Conservation (phyloP, 2,888 invertebrate genomes). For the Gymnosoma rotundatum region DNA sequence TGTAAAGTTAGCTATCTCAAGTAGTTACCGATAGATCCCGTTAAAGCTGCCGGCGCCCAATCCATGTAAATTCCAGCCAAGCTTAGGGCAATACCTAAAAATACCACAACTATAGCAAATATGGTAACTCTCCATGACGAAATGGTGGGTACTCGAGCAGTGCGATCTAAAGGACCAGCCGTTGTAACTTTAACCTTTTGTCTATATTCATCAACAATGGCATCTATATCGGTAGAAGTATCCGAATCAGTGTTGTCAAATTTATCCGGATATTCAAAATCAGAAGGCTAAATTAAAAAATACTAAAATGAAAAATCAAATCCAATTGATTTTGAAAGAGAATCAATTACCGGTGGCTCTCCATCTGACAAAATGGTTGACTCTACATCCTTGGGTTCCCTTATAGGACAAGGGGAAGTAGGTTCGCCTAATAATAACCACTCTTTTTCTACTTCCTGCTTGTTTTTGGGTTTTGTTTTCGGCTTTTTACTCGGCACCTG, state of each 20-base stretch:
- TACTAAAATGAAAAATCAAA: not conserved
- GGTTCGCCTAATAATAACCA: constrained; percentile 82
- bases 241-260: constrained; percentile 86
- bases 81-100: constrained; percentile 77
- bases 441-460: constrained; percentile 81
- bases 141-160: constrained; percentile 80
- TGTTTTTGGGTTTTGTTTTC: constrained; percentile 76
- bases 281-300: constrained; percentile 75
- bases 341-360: constrained; percentile 77
- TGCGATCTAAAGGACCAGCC: constrained; percentile 81
- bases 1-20: too few relatives aligned
- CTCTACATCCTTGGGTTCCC: constrained; percentile 79
- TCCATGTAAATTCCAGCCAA: constrained; percentile 76
- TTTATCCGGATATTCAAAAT: constrained; percentile 80
- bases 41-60: constrained; percentile 77
- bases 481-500: constrained; percentile 76
- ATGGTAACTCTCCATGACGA: constrained; percentile 81
- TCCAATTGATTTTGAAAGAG: too few relatives aligned
- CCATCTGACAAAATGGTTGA: constrained; percentile 81
- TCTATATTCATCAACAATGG: constrained; percentile 89
- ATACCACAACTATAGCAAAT: constrained; percentile 78
- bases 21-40: constrained; percentile 76
- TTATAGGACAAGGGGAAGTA: constrained; percentile 80
- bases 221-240: constrained; percentile 90
- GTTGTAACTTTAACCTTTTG: constrained; percentile 86